Conservation (phyloP, 2,888 invertebrate species). For the Geotrupes spiniger region DNA sequence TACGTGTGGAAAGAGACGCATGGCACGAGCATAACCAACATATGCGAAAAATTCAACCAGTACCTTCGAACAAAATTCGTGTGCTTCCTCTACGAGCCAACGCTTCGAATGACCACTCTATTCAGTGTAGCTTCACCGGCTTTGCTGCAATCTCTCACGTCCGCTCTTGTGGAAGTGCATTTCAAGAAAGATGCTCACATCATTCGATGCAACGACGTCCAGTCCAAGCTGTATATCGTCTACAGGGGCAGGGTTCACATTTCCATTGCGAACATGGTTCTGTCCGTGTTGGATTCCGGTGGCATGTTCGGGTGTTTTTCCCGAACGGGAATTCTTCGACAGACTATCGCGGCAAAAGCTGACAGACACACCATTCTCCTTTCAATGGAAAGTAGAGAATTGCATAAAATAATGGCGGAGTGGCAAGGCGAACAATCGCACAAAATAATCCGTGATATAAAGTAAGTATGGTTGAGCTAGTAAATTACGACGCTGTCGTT, state of each 20-base stretch:
- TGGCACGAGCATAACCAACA: slow-evolving; percentile 18
- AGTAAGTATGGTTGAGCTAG: not conserved
- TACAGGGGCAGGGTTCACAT: slow-evolving; percentile 24
- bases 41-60: slow-evolving; percentile 13
- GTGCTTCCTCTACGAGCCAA: slow-evolving; percentile 14
- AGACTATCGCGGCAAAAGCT: slow-evolving; percentile 22
- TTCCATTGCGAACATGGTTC: slow-evolving; percentile 8
- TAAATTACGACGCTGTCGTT: too few species aligned
- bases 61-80: slow-evolving; percentile 11
- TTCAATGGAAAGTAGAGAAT: slow-evolving; percentile 18
- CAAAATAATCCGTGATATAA: slow-evolving; percentile 11
- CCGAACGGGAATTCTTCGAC: slow-evolving; percentile 7
- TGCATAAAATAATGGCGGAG: slow-evolving; percentile 42
- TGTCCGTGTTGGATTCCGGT: slow-evolving; percentile 14
- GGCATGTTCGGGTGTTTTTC: slow-evolving; percentile 20
- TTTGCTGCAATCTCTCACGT: slow-evolving; percentile 6
- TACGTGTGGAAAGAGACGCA: slow-evolving; percentile 29
- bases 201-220: slow-evolving; percentile 34
- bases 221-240: slow-evolving; percentile 29
- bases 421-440: slow-evolving; percentile 13
- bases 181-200: slow-evolving; percentile 30
- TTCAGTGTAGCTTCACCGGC: slow-evolving; percentile 14
- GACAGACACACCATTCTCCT: slow-evolving; percentile 21
- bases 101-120: slow-evolving; percentile 11
- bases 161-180: slow-evolving; percentile 19